These are phyloP conservation scores for Chiloscyllium punctatum DNA, from an alignment of 2,797 vertebrate species.

Conservation along the genomic window DNA sequence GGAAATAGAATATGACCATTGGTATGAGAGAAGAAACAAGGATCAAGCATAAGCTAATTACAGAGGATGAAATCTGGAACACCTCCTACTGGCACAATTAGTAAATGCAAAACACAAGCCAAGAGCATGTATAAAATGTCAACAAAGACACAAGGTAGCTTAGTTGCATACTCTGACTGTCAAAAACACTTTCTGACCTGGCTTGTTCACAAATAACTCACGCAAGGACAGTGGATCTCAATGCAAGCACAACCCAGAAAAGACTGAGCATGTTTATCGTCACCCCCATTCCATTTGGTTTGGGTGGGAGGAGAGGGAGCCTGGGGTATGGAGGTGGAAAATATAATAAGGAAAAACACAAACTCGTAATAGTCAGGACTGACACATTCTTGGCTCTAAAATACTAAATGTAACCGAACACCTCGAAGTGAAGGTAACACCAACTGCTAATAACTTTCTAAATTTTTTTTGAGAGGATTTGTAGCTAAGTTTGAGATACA, in stretches of 20 bases:
- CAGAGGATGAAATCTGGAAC: background rate
- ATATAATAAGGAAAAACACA: background rate
- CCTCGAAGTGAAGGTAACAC: background rate
- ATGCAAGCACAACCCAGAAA: background rate
- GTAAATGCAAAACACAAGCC: background rate
- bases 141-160: background rate
- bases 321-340: background rate
- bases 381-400: background rate
- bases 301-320: too few species aligned
- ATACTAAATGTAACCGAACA: background rate
- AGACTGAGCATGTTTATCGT: background rate
- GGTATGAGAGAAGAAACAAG: background rate
- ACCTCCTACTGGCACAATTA: background rate
- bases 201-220: background rate
- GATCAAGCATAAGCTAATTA: background rate
- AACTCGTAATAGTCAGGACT: background rate
- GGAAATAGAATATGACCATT: background rate
- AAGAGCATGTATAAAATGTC: background rate
- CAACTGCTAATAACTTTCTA: slow-evolving; percentile 48
- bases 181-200: background rate
- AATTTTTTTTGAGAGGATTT: too few species aligned
- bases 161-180: background rate
- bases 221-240: background rate
- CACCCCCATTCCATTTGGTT: background rate
- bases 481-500: too few species aligned